Conservation (phyloP, 2,888 invertebrate species). For the Drosophila hamatofila region DNA sequence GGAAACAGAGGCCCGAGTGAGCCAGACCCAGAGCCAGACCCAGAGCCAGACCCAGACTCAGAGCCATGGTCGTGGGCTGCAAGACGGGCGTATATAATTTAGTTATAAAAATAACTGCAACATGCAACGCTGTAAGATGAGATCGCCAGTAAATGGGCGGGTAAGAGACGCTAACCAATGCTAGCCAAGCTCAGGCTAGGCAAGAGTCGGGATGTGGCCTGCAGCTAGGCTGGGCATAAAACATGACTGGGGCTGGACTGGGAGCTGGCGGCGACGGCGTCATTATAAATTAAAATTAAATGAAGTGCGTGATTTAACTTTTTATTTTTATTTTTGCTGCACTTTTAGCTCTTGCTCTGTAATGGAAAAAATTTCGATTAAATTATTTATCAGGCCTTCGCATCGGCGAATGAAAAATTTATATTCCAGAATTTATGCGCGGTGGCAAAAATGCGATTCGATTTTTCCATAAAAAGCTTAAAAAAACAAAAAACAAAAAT, state of each 20-base stretch:
- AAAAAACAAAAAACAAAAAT: slow-evolving; percentile 20
- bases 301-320: slow-evolving; percentile 73
- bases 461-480: slow-evolving; percentile 55
- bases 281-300: slow-evolving; percentile 81
- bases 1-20: slow-evolving; percentile 55
- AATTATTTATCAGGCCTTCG: slow-evolving; percentile 75
- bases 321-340: slow-evolving; percentile 21
- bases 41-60: slow-evolving; percentile 8
- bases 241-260: slow-evolving; percentile 48
- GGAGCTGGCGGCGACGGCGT: slow-evolving; percentile 57
- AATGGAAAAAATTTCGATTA: slow-evolving; percentile 78
- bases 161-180: slow-evolving; percentile 11
- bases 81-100: slow-evolving; percentile 81
- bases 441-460: slow-evolving; percentile 69
- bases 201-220: slow-evolving; percentile 17
- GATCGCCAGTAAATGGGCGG: slow-evolving; percentile 64
- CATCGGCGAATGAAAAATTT: slow-evolving; percentile 54
- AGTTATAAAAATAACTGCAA: slow-evolving; percentile 84
- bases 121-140: slow-evolving; percentile 72
- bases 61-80: slow-evolving; percentile 38
- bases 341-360: slow-evolving; percentile 30
- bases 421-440: slow-evolving; percentile 67
- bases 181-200: slow-evolving; percentile 10
- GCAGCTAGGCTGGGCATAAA: slow-evolving; percentile 47
- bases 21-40: slow-evolving; percentile 10